phyloP scores from a whole-genome alignment of 2,797 vertebrate genomes.

The Phrynocephalus vlangalii region DNA sequence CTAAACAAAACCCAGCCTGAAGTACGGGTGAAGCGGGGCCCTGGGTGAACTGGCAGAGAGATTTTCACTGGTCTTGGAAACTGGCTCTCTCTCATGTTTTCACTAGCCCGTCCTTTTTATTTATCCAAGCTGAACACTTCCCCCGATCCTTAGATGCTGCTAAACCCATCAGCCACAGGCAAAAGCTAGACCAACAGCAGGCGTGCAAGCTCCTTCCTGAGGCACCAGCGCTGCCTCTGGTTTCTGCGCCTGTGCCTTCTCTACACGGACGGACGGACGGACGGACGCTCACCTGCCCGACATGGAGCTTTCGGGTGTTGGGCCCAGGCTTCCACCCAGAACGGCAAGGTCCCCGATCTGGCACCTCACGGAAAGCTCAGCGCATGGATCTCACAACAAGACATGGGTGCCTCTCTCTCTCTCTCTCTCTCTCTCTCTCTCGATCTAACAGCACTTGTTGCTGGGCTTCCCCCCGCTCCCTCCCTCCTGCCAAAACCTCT shows the following conservation, averaged over 20 bases:
- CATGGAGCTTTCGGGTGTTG: not conserved
- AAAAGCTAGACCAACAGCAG: not conserved
- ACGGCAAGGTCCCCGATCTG: not conserved
- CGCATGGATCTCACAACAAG: conserved; percentile 38
- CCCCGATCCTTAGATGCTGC: not conserved
- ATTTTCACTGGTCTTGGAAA: not conserved
- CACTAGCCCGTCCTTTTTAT: not conserved
- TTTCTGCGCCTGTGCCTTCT: not conserved
- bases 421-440: not conserved
- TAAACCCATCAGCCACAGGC: not conserved
- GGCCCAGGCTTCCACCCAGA: not conserved
- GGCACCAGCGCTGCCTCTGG: not conserved
- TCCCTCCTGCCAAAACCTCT: conserved; percentile 78
- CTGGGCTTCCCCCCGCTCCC: conserved; percentile 49
- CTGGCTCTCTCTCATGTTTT: not conserved
- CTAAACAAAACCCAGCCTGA: not conserved
- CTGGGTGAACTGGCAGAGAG: too few relatives aligned
- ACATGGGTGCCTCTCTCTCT: conserved; percentile 17
- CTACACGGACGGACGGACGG: too few relatives aligned
- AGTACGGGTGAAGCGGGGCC: not conserved
- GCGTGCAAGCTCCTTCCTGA: not conserved
- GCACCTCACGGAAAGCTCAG: not conserved
- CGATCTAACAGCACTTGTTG: conserved; percentile 64
- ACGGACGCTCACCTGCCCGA: conserved; percentile 20
- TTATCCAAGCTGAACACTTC: not conserved